Evolutionary conservation across 1,140 invertebrate species (phyloP).

Genomic region (Ectropis grisescens): DNA sequence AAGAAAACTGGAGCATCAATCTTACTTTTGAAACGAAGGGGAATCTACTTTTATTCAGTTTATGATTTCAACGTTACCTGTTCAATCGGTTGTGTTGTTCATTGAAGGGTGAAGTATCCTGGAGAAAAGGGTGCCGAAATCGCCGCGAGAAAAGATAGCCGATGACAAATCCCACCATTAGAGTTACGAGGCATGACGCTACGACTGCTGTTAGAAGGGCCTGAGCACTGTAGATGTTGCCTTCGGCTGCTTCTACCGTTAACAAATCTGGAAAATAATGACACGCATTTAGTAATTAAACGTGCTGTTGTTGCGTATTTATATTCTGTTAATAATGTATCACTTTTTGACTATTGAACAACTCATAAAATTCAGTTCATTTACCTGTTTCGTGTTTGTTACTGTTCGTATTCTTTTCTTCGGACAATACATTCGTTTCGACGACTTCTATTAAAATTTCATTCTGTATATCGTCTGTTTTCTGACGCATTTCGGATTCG

Average conservation of each 20-base stretch:
- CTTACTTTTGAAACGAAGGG: too few relatives aligned
- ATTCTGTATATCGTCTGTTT: constrained; percentile 50
- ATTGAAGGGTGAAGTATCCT: constrained; percentile 79
- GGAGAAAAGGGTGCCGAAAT: constrained; percentile 79
- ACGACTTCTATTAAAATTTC: constrained; percentile 61
- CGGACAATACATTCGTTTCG: constrained; percentile 50
- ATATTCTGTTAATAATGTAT: too few relatives aligned
- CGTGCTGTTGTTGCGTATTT: too few relatives aligned
- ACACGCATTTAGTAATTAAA: not conserved
- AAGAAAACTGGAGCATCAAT: constrained; percentile 12
- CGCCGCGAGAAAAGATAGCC: constrained; percentile 86
- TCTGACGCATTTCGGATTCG: constrained; percentile 36
- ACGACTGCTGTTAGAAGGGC: constrained; percentile 84
- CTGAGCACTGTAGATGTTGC: constrained; percentile 82
- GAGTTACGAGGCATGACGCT: constrained; percentile 82
- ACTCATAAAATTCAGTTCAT: too few relatives aligned
- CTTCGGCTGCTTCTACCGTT: constrained; percentile 73
- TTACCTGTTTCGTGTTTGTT: constrained; percentile 60
- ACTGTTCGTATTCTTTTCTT: constrained; percentile 36
- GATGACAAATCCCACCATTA: constrained; percentile 85
- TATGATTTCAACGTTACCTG: constrained; percentile 33
- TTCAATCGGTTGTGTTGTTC: constrained; percentile 74
- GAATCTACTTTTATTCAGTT: too few relatives aligned
- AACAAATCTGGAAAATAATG: constrained; percentile 66
- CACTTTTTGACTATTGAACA: too few relatives aligned